Base-by-base conservation (phyloP, 1,140 invertebrate species). In the Conus betulinus region DNA sequence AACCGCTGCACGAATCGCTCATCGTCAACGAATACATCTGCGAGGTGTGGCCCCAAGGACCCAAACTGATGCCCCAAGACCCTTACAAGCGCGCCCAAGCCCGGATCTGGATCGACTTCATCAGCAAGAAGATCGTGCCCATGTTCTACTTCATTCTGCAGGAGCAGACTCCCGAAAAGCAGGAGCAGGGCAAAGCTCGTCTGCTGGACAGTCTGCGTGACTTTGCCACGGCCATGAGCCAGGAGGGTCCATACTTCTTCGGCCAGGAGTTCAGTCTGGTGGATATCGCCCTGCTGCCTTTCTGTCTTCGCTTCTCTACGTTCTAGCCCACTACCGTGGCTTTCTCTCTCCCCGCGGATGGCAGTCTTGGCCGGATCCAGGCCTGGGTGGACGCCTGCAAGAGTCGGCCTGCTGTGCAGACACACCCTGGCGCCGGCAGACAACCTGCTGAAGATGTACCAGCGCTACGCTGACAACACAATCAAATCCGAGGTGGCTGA, bases 11-110 rank as follows among this genome's bases (percentile, higher is more conserved):
- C 71, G 93, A 93, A 39, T 93, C 92, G 0, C 25, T 78, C 11
- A 71, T 93, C 23, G 90, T 90, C 57, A 88, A 92, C n/a, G 92
- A 93, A 81, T 93, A 91, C 88, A 81, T 93, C 74, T 92, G 93
- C 74, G 93, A 93, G 87, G 88, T 76, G 10, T 91, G 90, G 67
- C 51, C 55, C 4, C 63, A 89, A 4, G 53, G 78, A 0, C 88
- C 88, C 39, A 23, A 63, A 51, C 89, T 93, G 3, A 87, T 93
- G 39, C 92, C 92, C 10, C 25, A 74, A 53, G 92, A 93, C 25
- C 89, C 92, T 1, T 91, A 90, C 27, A 87, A 91, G n/a, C 82
- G 90, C 17, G 92, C 91, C 20, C 85, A 88, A 15, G 88, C 88
- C 20, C 57, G 90, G 25, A 91, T 92, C 15, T 91, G 90, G 88